phyloP scores from a whole-genome alignment of 2,888 invertebrate genomes.

The Platerodrilus igneus region DNA sequence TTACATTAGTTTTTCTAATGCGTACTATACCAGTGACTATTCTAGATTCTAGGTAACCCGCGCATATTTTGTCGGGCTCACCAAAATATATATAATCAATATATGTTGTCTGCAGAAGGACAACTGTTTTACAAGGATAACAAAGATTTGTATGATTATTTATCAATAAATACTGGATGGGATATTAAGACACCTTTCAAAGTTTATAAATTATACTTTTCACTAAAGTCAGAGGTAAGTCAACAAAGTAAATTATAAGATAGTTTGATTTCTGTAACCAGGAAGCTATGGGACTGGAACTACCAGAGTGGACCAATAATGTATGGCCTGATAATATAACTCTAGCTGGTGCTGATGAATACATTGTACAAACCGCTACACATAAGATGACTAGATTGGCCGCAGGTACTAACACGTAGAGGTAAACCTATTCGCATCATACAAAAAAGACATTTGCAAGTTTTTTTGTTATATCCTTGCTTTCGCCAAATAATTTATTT shows the following conservation, averaged over 20 bases:
- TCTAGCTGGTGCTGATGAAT: conserved; percentile 12
- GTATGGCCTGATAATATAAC: conserved; percentile 19
- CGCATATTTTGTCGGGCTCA: conserved; percentile 31
- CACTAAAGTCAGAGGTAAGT: conserved; percentile 12
- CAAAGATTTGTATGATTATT: conserved; percentile 25
- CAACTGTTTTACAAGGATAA: conserved; percentile 17
- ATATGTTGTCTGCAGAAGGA: conserved; percentile 12
- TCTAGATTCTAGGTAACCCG: conserved; percentile 32
- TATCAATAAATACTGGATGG: conserved; percentile 10
- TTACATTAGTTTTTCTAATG: conserved; percentile 29
- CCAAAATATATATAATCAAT: conserved; percentile 25
- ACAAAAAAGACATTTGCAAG: no score
- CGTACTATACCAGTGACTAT: neutral
- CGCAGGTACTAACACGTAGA: no score
- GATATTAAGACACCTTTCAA: conserved; percentile 1
- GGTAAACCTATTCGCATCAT: no score
- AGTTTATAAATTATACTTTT: conserved; percentile 11
- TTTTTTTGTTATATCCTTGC: no score
- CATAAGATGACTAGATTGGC: conserved; percentile 10
- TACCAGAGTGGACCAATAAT: conserved; percentile 9
- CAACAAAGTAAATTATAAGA: neutral
- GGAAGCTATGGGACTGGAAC: conserved; percentile 11
- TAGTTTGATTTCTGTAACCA: conserved; percentile 5
- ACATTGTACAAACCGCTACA: conserved; percentile 8
- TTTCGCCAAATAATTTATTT: no score